Percentiles rank a stretch among this genome's conserved stretches.
phyloP scores from a whole-genome alignment of 2,888 invertebrate species.

The Apamea anceps region DNA sequence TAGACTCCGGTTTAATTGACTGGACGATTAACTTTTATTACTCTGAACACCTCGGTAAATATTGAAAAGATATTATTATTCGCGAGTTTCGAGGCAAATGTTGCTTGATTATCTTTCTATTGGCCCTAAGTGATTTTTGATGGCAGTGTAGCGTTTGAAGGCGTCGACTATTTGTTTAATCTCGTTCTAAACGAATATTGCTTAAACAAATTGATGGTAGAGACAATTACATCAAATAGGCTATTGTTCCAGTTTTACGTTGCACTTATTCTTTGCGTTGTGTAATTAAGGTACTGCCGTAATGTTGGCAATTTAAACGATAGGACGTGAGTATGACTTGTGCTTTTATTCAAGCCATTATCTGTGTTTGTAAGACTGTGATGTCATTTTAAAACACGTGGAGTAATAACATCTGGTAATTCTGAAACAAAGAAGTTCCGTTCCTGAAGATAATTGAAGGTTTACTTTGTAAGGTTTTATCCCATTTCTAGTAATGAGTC shows the following conservation, averaged over 20 bases:
- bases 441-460: neutral
- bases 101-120: constrained; percentile 76
- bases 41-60: constrained; percentile 75
- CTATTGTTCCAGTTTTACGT: constrained; percentile 13
- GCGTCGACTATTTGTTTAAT: constrained; percentile 66
- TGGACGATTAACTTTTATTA: constrained; percentile 79
- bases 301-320: constrained; percentile 26
- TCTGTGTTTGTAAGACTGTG: constrained; percentile 53
- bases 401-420: constrained; percentile 20
- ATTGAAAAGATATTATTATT: constrained; percentile 79
- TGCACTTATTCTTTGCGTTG: constrained; percentile 23
- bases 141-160: constrained; percentile 71
- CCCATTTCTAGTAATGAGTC: neutral
- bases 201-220: constrained; percentile 37
- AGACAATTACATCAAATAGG: neutral
- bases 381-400: constrained; percentile 46
- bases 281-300: constrained; percentile 14
- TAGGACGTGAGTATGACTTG: constrained; percentile 47
- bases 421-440: constrained; percentile 17
- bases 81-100: constrained; percentile 71
- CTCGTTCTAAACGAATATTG: constrained; percentile 36
- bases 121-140: constrained; percentile 85
- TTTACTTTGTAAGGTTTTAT: neutral
- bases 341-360: constrained; percentile 67
- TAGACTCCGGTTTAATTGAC: constrained; percentile 76